Percentiles rank a stretch among this genome's conserved stretches.
Conservation (phyloP, 2,113 vertebrate species). For the Thinocorus orbignyianus region DNA sequence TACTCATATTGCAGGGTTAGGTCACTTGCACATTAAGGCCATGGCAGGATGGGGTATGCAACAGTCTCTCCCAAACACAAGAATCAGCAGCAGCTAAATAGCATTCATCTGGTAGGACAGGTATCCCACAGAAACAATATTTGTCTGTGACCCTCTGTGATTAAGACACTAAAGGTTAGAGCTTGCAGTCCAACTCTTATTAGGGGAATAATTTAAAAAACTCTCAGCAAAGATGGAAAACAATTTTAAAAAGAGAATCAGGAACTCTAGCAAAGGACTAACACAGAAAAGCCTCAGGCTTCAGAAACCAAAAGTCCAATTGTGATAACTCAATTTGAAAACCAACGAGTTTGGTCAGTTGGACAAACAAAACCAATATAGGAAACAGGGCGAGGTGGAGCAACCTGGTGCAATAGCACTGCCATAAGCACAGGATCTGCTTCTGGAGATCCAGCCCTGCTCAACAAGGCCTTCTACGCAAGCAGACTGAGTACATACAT, state of each 20-base stretch:
- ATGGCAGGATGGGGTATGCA: not conserved
- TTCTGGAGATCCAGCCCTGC: not conserved
- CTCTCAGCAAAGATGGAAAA: not conserved
- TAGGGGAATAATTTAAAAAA: not conserved
- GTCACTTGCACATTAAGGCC: not conserved
- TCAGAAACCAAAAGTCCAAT: not conserved
- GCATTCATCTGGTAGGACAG: not conserved
- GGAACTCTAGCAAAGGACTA: not conserved
- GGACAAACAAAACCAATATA: not conserved
- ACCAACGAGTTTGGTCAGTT: accelerated
- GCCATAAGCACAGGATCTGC: not conserved
- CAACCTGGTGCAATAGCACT: not conserved
- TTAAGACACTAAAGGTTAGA: not conserved
- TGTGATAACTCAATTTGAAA: not conserved
- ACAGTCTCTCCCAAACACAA: not conserved
- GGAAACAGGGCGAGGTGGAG: not conserved
- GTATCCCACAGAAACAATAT: not conserved
- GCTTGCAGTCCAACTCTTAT: not conserved
- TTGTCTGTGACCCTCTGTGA: not conserved
- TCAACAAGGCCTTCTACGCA: not conserved
- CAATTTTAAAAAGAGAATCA: not conserved
- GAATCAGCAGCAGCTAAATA: not conserved
- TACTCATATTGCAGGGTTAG: not conserved
- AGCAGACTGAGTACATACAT: not conserved
- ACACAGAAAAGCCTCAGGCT: not conserved